These are phyloP conservation scores for Pardalotus punctatus DNA, from an alignment of 2,113 vertebrate genomes.

Conservation along the genomic window DNA sequence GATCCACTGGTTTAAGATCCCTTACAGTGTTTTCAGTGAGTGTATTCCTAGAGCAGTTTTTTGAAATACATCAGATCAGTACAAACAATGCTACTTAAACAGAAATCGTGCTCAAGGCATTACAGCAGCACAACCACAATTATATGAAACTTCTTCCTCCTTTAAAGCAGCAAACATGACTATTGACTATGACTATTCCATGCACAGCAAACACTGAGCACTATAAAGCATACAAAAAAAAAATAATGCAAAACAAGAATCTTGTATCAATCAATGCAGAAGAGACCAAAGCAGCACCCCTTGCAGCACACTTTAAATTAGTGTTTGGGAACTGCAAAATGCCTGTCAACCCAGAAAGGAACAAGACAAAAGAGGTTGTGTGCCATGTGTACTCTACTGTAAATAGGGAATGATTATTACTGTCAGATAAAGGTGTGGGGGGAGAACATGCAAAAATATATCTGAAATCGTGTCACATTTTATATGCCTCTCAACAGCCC, in stretches of 20 bases:
- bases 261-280: neutral
- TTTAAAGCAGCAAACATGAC: neutral
- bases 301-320: neutral
- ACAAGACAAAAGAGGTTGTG: neutral
- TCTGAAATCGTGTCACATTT: neutral
- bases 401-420: neutral
- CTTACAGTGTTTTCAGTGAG: neutral
- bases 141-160: neutral
- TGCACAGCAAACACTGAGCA: neutral
- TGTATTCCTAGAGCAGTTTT: neutral
- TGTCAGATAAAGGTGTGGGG: neutral
- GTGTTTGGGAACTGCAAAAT: neutral
- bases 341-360: neutral
- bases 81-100: neutral
- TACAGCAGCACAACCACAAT: neutral
- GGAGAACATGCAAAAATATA: neutral
- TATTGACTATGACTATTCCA: neutral
- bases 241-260: neutral
- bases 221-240: neutral
- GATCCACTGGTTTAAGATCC: neutral
- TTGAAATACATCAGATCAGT: neutral
- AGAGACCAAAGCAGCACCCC: neutral
- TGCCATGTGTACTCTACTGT: neutral
- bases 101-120: neutral
- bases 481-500: neutral